These are phyloP conservation scores for Zeugodacus cucurbitae DNA, from an alignment of 1,140 invertebrate genomes.

Conservation along the genomic window DNA sequence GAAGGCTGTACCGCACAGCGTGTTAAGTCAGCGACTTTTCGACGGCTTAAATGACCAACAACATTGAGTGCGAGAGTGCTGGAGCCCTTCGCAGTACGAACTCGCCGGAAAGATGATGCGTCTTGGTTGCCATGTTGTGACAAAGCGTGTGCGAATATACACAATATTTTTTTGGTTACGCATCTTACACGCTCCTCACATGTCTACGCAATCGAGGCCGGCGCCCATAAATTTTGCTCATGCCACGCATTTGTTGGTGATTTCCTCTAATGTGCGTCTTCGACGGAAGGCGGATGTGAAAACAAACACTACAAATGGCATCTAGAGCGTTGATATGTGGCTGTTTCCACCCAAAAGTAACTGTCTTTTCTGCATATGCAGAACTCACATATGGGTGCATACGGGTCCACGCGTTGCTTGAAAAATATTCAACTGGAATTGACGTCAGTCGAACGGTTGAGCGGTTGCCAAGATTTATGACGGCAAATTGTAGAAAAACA, in stretches of 20 bases:
- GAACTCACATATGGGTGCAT: background rate
- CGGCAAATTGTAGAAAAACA: background rate
- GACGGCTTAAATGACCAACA: background rate
- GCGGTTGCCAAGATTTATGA: background rate
- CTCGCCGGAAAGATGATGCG: background rate
- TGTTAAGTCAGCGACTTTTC: slow-evolving; percentile 1
- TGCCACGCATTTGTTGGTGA: background rate
- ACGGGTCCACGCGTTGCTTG: background rate
- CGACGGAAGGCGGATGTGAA: background rate
- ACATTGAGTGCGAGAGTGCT: background rate
- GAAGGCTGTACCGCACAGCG: background rate
- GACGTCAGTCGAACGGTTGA: background rate
- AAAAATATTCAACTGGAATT: background rate
- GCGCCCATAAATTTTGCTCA: slow-evolving; percentile 9
- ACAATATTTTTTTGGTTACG: background rate
- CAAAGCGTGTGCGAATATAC: background rate
- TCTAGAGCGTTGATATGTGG: background rate
- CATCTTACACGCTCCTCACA: background rate
- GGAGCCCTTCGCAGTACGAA: background rate
- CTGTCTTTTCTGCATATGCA: too few relatives aligned
- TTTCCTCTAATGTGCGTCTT: slow-evolving; percentile 6
- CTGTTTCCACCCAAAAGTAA: background rate
- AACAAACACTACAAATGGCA: slow-evolving; percentile 7
- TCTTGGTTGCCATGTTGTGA: slow-evolving; percentile 14
- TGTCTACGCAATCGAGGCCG: background rate